Percentiles rank a stretch among this genome's conserved stretches.
These are phyloP conservation scores for Gymnodraco acuticeps DNA, from an alignment of 2,797 vertebrate species.

Conservation along the genomic window DNA sequence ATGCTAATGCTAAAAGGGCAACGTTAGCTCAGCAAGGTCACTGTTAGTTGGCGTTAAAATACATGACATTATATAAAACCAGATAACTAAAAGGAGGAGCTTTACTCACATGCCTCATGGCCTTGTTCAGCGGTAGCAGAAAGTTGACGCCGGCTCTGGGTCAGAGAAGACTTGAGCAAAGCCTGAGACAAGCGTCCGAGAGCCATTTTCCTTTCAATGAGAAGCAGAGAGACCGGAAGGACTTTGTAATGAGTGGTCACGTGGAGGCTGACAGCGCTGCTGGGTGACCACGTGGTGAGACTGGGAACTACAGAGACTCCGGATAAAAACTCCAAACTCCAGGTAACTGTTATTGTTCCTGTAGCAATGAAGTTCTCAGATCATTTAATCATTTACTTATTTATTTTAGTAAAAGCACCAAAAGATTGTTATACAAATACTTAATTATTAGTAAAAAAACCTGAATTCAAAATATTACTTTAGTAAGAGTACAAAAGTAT, in stretches of 20 bases:
- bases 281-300: constrained; percentile 6
- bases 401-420: no score
- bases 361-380: no score
- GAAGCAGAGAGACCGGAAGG: constrained; percentile 36
- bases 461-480: no score
- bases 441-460: no score
- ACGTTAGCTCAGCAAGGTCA: constrained; percentile 78
- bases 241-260: constrained; percentile 19
- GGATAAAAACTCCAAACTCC: neutral
- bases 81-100: fast-evolving
- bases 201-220: constrained; percentile 74
- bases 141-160: constrained; percentile 77
- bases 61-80: fast-evolving
- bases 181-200: constrained; percentile 63
- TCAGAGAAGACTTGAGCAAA: constrained; percentile 64
- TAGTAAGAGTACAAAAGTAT: no score
- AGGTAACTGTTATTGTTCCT: no score
- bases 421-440: no score
- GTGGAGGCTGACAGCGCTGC: neutral
- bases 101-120: constrained; percentile 62
- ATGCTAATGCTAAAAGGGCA: constrained; percentile 33
- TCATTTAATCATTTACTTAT: no score
- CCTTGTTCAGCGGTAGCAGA: constrained; percentile 77
- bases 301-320: neutral
- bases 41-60: neutral